These are phyloP conservation scores for Apostichopus californicus DNA, from an alignment of 35 echinoderm and acorn worm genomes.

Conservation along the genomic window DNA sequence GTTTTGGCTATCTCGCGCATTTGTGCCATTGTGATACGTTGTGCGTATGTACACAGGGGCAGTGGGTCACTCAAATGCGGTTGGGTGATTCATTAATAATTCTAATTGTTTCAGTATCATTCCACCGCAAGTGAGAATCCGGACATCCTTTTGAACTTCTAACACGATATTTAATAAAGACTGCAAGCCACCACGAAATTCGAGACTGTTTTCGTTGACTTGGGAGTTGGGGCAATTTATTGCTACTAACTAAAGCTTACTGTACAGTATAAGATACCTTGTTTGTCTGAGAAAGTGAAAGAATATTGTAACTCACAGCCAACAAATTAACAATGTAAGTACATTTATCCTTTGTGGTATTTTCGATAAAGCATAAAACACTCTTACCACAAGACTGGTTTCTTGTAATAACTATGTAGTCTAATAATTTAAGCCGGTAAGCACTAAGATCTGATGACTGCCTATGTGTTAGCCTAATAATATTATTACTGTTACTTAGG, in stretches of 20 bases:
- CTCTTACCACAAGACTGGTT: not conserved
- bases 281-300: not conserved
- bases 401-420: not conserved
- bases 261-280: not conserved
- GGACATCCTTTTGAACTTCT: not conserved
- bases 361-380: not conserved
- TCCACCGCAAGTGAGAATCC: not conserved
- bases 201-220: not conserved
- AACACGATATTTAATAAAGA: not conserved
- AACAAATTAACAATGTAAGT: not conserved
- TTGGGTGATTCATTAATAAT: not conserved
- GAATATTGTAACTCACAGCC: not conserved
- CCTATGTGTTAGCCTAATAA: not conserved
- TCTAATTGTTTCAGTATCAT: not conserved
- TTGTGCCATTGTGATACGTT: too few species aligned
- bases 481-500: not conserved
- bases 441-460: not conserved
- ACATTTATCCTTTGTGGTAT: too few species aligned
- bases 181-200: not conserved
- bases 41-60: too few species aligned
- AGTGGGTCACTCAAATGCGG: not conserved
- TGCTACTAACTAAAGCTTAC: not conserved
- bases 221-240: not conserved
- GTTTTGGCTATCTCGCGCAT: too few species aligned
- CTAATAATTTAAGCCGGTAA: not conserved